Percentiles rank a stretch among this genome's conserved stretches.
These are phyloP conservation scores for Cheilinus undulatus DNA, from an alignment of 2,113 vertebrate species.

Conservation along the genomic window DNA sequence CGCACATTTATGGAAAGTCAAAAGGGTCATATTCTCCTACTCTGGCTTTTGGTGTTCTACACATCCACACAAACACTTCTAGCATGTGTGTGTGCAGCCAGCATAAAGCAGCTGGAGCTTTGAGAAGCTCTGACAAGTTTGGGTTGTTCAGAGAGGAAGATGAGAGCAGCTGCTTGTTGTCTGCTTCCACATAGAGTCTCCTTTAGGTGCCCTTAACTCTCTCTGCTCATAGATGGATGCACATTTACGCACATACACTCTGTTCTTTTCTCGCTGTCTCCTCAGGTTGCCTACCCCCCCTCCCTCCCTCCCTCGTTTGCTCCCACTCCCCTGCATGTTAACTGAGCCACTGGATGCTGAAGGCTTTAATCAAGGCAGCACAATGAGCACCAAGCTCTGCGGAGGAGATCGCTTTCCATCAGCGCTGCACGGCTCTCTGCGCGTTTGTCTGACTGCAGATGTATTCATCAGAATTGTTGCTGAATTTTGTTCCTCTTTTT, in stretches of 20 bases:
- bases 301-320: not conserved
- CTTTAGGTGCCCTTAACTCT: constrained; percentile 8
- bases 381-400: constrained; percentile 29
- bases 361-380: constrained; percentile 59
- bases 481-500: constrained; percentile 9
- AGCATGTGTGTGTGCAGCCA: constrained; percentile 8
- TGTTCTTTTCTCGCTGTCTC: constrained; percentile 20
- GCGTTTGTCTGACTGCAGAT: constrained; percentile 26
- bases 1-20: constrained; percentile 23
- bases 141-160: constrained; percentile 18
- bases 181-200: constrained; percentile 32
- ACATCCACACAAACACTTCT: not conserved
- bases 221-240: not conserved
- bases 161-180: constrained; percentile 36
- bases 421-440: constrained; percentile 16
- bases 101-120: constrained; percentile 32
- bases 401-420: constrained; percentile 45
- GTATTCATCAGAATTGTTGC: constrained; percentile 1
- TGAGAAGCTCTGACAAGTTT: constrained; percentile 48
- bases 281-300: constrained; percentile 36
- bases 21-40: constrained; percentile 2
- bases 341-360: constrained; percentile 49
- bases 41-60: not conserved
- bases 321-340: constrained; percentile 50
- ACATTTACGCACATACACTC: constrained; percentile 18